A percentile compares a stretch with the other conserved stretches of the same genome.
These are phyloP conservation scores for Xanthorhoe spadicearia DNA, from an alignment of 2,888 invertebrate genomes.

Conservation along the genomic window DNA sequence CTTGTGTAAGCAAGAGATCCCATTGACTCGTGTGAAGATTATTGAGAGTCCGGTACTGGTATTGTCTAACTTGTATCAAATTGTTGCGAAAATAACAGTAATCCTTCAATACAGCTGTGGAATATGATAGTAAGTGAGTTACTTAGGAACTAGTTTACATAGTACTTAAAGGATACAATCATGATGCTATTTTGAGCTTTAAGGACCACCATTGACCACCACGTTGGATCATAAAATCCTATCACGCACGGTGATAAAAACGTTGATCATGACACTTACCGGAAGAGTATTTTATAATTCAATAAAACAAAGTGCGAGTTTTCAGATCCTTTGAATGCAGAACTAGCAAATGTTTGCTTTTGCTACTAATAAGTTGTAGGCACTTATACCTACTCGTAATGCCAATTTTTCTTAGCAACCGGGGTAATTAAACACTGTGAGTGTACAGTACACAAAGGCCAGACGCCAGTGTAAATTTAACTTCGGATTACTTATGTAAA, in stretches of 20 bases:
- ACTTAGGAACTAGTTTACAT: neutral
- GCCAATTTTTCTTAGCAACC: neutral
- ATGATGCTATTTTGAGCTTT: neutral
- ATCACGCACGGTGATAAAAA: neutral
- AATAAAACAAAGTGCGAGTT: neutral
- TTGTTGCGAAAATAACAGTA: too few species aligned
- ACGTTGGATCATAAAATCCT: neutral
- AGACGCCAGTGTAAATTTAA: neutral
- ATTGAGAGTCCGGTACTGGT: too few species aligned
- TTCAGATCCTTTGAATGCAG: constrained; percentile 11
- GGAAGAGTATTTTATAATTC: constrained; percentile 11
- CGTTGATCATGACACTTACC: neutral
- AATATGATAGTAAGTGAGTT: too few species aligned
- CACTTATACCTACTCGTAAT: neutral
- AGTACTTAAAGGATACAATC: neutral
- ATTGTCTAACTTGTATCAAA: too few species aligned
- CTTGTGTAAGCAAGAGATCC: constrained; percentile 3
- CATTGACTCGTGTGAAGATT: neutral
- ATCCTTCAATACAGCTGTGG: too few species aligned
- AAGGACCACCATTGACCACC: neutral
- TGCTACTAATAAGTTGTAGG: constrained; percentile 1
- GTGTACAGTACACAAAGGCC: too few species aligned
- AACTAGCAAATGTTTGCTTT: constrained; percentile 20
- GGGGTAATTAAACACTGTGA: neutral
- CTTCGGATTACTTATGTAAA: too few species aligned